phyloP scores from a whole-genome alignment of 2,113 vertebrate genomes.

The Nestor notabilis region DNA sequence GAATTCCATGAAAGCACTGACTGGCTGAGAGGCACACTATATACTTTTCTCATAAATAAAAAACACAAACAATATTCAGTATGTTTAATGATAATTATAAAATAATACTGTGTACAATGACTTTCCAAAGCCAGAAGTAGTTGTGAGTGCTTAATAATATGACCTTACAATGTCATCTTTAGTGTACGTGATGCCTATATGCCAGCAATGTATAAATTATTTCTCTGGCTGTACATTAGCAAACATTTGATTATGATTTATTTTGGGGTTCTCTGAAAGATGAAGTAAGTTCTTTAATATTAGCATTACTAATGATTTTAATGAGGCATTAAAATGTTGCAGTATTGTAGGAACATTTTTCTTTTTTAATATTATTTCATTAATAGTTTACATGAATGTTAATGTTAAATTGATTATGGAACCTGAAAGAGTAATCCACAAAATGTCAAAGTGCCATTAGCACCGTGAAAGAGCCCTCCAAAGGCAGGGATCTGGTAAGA shows the following conservation, averaged over 20 bases:
- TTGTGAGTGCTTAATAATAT: slow-evolving; percentile 55
- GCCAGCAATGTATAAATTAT: slow-evolving; percentile 76
- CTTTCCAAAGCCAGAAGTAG: slow-evolving; percentile 56
- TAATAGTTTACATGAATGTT: slow-evolving; percentile 83
- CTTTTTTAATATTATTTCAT: slow-evolving; percentile 84
- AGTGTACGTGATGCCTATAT: slow-evolving; percentile 62
- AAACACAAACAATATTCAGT: slow-evolving; percentile 72
- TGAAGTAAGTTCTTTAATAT: slow-evolving; percentile 84
- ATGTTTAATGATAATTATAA: slow-evolving; percentile 78
- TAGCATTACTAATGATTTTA: slow-evolving; percentile 89
- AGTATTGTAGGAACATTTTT: slow-evolving; percentile 83
- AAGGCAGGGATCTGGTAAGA: slow-evolving; percentile 30
- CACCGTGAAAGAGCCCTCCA: slow-evolving; percentile 51
- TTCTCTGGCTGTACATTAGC: slow-evolving; percentile 77
- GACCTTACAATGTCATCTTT: slow-evolving; percentile 71
- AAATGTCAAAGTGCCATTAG: slow-evolving; percentile 67
- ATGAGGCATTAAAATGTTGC: slow-evolving; percentile 88
- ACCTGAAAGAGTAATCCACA: slow-evolving; percentile 75
- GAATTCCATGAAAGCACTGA: slow-evolving; percentile 70
- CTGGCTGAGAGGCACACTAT: slow-evolving; percentile 70
- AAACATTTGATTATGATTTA: slow-evolving; percentile 87
- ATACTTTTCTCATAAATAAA: slow-evolving; percentile 80
- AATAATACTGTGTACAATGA: slow-evolving; percentile 53
- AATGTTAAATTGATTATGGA: slow-evolving; percentile 79
- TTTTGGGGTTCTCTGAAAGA: slow-evolving; percentile 82